Evolutionary conservation across 1,140 invertebrate species (phyloP).

Genomic region (Copidosoma floridanum): DNA sequence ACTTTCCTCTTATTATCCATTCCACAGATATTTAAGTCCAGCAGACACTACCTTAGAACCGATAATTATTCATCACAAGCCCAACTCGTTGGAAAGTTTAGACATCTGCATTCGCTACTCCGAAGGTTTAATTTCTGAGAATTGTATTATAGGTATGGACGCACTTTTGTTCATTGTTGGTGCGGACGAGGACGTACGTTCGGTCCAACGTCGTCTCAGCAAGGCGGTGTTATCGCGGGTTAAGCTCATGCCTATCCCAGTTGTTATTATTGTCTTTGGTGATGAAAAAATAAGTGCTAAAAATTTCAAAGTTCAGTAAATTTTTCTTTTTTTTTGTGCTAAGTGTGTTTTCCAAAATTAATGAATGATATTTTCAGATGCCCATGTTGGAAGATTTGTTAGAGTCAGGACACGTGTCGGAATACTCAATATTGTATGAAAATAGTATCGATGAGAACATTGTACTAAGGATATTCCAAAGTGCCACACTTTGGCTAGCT

Average conservation of each 20-base stretch:
- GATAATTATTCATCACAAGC: constrained; percentile 43
- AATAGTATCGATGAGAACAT: constrained; percentile 51
- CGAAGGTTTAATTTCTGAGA: constrained; percentile 39
- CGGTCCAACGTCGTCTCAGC: constrained; percentile 38
- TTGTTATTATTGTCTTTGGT: constrained; percentile 40
- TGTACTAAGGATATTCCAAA: constrained; percentile 55
- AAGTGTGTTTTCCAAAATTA: too few relatives aligned
- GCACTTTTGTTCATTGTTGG: constrained; percentile 44
- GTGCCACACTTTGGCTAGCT: constrained; percentile 61
- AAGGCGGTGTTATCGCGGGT: constrained; percentile 43
- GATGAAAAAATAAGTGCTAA: constrained; percentile 23
- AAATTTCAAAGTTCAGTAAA: constrained; percentile 22
- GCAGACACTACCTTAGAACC: constrained; percentile 37
- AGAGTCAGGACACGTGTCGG: constrained; percentile 45
- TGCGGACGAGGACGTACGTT: constrained; percentile 35
- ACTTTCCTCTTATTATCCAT: background rate
- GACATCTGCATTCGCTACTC: constrained; percentile 46
- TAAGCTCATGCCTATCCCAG: constrained; percentile 46
- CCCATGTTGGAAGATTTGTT: constrained; percentile 37
- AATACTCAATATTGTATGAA: constrained; percentile 44
- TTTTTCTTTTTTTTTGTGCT: too few relatives aligned
- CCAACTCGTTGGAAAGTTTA: constrained; percentile 41
- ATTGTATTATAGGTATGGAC: constrained; percentile 40
- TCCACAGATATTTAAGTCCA: constrained; percentile 38
- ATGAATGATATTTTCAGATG: too few relatives aligned